Evolutionary conservation across 2,113 vertebrate species (phyloP), one percentile per base, ranked within the genome.

Genomic region (Melanerpes aurifrons): DNA sequence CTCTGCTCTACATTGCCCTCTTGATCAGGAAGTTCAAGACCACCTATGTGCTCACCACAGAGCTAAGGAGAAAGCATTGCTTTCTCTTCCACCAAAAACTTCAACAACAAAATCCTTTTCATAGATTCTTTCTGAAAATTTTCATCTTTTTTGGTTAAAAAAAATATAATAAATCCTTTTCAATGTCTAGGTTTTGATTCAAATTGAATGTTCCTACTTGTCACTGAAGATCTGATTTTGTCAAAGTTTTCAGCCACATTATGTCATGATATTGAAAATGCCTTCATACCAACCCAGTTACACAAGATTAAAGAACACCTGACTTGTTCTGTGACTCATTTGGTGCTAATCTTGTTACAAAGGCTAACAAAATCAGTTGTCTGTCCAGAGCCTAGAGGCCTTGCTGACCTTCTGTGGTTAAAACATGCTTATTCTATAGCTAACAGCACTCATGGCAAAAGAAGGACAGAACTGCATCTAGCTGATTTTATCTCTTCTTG

Each of bases 291-390:
- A 94, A 81, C 73, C 29, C 66, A 88, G 22, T 81, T 69, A 81
- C 28, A 78, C 32, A 90, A 93, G 88, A 90, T 90, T 90, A 95
- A 90, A 96, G 82, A 94, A 80, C 86, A 95, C 80, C 80, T 93
- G 88, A 82, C 76, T 81, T 45, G 17, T 64, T 81, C 76, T 35
- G 40, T 1, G 8, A 94, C 82, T 96, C 88, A 94, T 69, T 93
- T 78, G 43, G 61, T 78, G 79, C 73, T 95, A 92, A 90, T 92
- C 93, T 82, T 85, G 80, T 92, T 88, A 84, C 12, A 62, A 25
- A 77, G 76, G 43, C 76, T 88, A 92, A 86, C 92, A 94, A 92
- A 91, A 87, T 64, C 43, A 92, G 62, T 81, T 24, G 62, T 40
- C 61, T 79, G 18, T 47, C 69, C 82, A 64, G 54, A 83, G 80